Evolutionary conservation across 1,140 invertebrate genomes (phyloP), one percentile per base, ranked within the genome.

Genomic region (Drosophila yakuba): DNA sequence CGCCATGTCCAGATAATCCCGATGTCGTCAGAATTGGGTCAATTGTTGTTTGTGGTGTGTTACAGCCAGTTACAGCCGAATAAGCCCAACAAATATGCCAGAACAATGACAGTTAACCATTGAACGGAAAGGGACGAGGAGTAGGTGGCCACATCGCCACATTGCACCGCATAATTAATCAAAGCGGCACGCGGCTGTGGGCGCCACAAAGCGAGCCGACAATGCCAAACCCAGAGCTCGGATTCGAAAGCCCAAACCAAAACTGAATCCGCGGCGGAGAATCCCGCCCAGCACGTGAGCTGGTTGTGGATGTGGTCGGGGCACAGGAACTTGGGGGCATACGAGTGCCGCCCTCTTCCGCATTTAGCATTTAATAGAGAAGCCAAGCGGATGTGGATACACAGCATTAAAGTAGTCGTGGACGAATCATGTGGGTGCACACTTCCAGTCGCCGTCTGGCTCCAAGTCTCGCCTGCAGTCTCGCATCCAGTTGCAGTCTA

Each of bases 141-240:
- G 51, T 45, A 39, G 68, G 66, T 58, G 64, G 68, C 68, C 66
- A 71, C 64, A 68, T 64, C 66, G 68, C 68, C 66, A 71, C 64
- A 68, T 64, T 68, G 79, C 82, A 80, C 63, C 63, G 84, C 80
- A 84, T 88, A 88, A 88, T 88, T 88, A 88, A 88, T 88, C 84
- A 88, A 89, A 80, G 77, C 80, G 80, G 77, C 80, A 90, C 84
- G 80, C 73, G 79, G 78, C 73, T 68, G 67, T 88, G 84, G 80
- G 84, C 80, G 84, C 84, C 80, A 88, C 84, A 88, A 88, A 88
- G 84, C 20, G 68, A 71, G 77, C 84, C 84, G 84, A 71, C 84
- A 72, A 38, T 57, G 72, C 58, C 61, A 67, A 62, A 60, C 47
- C 47, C 52, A 60, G 50, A 77, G 47, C 36, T 72, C 43, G 25